Percentiles rank a stretch among this genome's conserved stretches.
Conservation (phyloP, 1,140 invertebrate genomes). For the Holotrichia oblita region DNA sequence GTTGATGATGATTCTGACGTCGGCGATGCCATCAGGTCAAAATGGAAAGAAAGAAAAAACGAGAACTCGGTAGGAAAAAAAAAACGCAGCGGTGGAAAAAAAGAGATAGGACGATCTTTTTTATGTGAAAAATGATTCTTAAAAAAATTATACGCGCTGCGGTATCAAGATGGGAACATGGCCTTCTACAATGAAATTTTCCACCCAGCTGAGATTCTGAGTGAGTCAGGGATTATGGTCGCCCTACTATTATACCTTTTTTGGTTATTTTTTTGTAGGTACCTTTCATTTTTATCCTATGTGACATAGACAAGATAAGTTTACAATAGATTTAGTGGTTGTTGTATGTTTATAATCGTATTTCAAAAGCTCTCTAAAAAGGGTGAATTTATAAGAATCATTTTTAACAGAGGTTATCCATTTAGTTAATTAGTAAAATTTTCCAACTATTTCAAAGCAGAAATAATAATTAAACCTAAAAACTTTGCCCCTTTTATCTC, state of each 20-base stretch:
- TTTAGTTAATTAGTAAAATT: too few species aligned
- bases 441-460: too few species aligned
- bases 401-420: too few species aligned
- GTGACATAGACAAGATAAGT: too few species aligned
- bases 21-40: neutral
- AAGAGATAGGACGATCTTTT: neutral
- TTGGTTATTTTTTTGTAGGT: neutral
- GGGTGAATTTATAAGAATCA: too few species aligned
- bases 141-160: conserved; percentile 8
- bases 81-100: too few species aligned
- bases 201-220: conserved; percentile 1
- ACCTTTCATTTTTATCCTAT: neutral
- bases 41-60: neutral
- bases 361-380: too few species aligned
- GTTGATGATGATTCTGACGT: neutral
- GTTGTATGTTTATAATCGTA: too few species aligned
- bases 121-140: conserved; percentile 7
- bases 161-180: neutral
- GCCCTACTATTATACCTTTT: neutral
- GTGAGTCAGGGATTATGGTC: conserved; percentile 11
- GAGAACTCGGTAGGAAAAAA: neutral
- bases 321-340: too few species aligned
- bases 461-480: too few species aligned
- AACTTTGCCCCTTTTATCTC: too few species aligned
- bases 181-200: conserved; percentile 13